phyloP scores from a whole-genome alignment of 2,113 vertebrate species.

The Vireo altiloquus region DNA sequence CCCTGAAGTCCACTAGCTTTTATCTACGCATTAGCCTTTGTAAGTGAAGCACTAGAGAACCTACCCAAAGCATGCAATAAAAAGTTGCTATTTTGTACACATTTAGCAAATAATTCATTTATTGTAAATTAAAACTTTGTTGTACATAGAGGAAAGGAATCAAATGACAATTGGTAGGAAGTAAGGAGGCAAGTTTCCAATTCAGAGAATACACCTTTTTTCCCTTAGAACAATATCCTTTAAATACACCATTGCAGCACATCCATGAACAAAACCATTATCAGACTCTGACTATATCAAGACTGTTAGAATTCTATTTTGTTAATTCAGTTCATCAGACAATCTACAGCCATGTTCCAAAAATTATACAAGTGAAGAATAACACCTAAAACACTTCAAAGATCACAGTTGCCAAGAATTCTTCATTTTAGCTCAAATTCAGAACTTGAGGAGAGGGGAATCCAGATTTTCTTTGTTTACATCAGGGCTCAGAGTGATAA shows the following conservation, averaged over 20 bases:
- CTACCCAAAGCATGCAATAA: not conserved
- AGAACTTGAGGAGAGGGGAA: conserved; percentile 76
- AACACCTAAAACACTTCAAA: not conserved
- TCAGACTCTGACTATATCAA: not conserved
- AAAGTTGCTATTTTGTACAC: not conserved
- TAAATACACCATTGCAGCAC: not conserved
- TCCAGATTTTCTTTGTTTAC: conserved; percentile 75
- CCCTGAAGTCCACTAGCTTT: not conserved
- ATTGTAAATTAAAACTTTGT: conserved; percentile 12
- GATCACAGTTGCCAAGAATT: not conserved
- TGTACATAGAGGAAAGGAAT: not conserved
- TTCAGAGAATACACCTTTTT: not conserved
- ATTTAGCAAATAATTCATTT: not conserved
- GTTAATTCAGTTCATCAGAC: not conserved
- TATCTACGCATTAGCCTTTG: not conserved
- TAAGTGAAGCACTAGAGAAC: not conserved
- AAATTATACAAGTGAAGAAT: not conserved
- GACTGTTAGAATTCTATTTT: not conserved
- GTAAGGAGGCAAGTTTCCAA: not conserved
- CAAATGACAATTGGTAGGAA: not conserved
- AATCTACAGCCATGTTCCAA: not conserved
- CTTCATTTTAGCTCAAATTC: not conserved
- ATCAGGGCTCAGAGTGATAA: conserved; percentile 74
- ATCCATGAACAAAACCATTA: not conserved
- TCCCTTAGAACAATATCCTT: not conserved